Evolutionary conservation across 2,113 vertebrate genomes (phyloP), one percentile per base, ranked within the genome.

Genomic region (Mormoops blainvillei): DNA sequence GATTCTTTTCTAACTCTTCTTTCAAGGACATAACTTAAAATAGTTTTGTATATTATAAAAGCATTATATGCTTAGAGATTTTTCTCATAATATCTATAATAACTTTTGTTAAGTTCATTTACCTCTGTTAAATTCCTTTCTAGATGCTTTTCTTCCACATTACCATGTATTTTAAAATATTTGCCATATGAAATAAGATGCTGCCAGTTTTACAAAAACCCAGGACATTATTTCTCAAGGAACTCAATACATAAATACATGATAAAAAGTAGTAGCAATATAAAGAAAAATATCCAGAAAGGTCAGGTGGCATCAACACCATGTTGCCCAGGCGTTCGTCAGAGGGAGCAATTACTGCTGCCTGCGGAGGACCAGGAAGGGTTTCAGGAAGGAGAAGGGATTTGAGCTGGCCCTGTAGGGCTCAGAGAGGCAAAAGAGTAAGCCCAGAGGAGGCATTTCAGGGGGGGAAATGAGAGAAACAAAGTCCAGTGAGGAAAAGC

Each of bases 271-370:
- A 82, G 85, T 41, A 43, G 56, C 7, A 65, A 58, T n/a, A 65
- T 76, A 78, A 90, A 43, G 20, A 76, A 63, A 86, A 94, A 91
- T 56, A 85, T 50, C 58, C 63, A 45, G 28, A 63, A 82, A 96
- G 38, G 56, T 89, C 76, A 94, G 86, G 71, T 16, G 94, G 52
- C 24, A 50, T 1, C 19, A 6, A 48, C 15, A 36, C 11, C 4
- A 14, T 76, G 28, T 33, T 50, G 70, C 74, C 91, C 94, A 97
- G 93, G 94, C 94, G 89, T 94, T 95, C 77, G 28, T 7, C 31
- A 9, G 24, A 8, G 56, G 36, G 70, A 58, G 80, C 28, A 86
- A 87, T 93, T 73, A 96, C 45, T 11, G 67, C 16, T 89, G 74
- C 84, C 67, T 68, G 19, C 3, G 4, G 86, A 91, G 68, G 54